Evolutionary conservation across 2,113 vertebrate species (phyloP).

Genomic region (Salvator merianae): DNA sequence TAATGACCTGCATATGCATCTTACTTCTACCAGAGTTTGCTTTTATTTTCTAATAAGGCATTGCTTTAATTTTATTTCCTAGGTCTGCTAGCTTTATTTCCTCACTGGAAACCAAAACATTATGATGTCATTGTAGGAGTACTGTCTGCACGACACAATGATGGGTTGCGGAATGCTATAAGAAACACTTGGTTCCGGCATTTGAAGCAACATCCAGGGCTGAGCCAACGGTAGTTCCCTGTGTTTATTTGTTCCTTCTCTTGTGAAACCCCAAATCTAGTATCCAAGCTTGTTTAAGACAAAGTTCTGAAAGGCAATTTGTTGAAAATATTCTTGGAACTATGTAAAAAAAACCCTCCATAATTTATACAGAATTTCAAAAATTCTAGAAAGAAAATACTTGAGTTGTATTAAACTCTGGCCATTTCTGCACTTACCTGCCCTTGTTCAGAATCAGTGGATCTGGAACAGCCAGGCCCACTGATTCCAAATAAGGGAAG

Average conservation of each 20-base stretch:
- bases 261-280: not conserved
- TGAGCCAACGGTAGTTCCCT: constrained; percentile 82
- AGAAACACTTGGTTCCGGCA: constrained; percentile 92
- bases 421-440: too few relatives aligned
- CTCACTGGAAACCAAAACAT: constrained; percentile 70
- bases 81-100: constrained; percentile 69
- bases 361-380: too few relatives aligned
- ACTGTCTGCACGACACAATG: constrained; percentile 89
- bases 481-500: too few relatives aligned
- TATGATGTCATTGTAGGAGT: constrained; percentile 92
- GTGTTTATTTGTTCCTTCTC: not conserved
- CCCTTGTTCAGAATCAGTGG: too few relatives aligned
- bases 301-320: not conserved
- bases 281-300: not conserved
- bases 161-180: constrained; percentile 87
- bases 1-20: not conserved
- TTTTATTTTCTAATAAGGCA: not conserved
- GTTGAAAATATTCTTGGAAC: not conserved
- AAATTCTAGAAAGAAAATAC: too few relatives aligned
- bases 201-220: constrained; percentile 78
- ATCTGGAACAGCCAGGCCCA: too few relatives aligned
- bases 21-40: not conserved
- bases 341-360: too few relatives aligned
- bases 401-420: too few relatives aligned
- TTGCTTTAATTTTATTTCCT: constrained; percentile 51